Evolutionary conservation across 2,113 vertebrate species (phyloP), one percentile per base, ranked within the genome.

Genomic region (Empidonax alnorum): DNA sequence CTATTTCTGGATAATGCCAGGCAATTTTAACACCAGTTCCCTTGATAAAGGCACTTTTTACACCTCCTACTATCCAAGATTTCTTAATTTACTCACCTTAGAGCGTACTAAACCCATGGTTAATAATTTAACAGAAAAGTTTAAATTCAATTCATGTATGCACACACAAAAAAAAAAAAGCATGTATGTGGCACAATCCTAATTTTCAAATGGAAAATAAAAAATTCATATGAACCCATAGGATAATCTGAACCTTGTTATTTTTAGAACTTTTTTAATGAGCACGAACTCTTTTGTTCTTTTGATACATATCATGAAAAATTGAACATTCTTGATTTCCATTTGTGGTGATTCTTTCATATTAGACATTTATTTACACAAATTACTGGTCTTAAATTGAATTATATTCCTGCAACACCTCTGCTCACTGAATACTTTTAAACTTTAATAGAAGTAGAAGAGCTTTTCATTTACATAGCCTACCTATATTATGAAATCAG

Each of bases 341-440:
- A 75, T 62, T 94, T 88, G 58, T 93, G 74, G 68, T 91, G 90
- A 87, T 95, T 92, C 89, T 95, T 90, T 93, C 66, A 62, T 90
- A 93, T 91, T 95, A 97, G 95, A 87, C 81, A 96, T 96, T 92
- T 97, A 96, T 97, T 97, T 97, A 96, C 96, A 93, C 75, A 97
- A 97, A 96, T 97, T 96, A 94, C 69, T 46, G 86, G 28, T 77
- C 63, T 86, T 95, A 97, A 97, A 97, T 97, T 95, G 50, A 97
- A 96, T 95, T 96, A 93, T 91, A 91, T 88, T 92, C 75, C 77
- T 91, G 47, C 87, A 94, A 88, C 37, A 95, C 35, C 83, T 93
- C 86, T 93, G 63, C 58, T 84, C 25, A 79, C 72, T 84, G 58
- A 96, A 69, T 77, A 95, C 27, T 94, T 97, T 90, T 61, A 95